phyloP scores from a whole-genome alignment of 1,140 invertebrate genomes.

The Latrodectus geometricus region DNA sequence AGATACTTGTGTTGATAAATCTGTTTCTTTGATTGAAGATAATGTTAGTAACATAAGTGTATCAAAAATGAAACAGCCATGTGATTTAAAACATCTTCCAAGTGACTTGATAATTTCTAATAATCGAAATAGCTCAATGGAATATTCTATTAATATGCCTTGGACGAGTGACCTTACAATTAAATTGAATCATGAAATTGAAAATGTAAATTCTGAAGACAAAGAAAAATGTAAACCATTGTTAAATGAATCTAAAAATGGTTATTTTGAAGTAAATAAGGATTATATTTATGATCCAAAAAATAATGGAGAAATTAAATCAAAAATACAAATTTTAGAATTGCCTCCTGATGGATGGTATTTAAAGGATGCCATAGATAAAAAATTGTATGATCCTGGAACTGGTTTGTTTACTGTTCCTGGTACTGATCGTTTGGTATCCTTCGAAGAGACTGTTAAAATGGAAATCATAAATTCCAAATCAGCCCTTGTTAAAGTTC shows the following conservation, averaged over 20 bases:
- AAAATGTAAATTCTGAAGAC: too few relatives aligned
- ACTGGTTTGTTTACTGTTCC: slow-evolving; percentile 83
- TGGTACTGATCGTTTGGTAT: slow-evolving; percentile 68
- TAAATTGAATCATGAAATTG: too few relatives aligned
- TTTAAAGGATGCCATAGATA: slow-evolving; percentile 83
- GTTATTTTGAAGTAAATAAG: neutral
- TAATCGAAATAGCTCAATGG: too few relatives aligned
- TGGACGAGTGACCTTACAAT: too few relatives aligned
- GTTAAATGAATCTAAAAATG: neutral
- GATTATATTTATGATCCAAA: neutral
- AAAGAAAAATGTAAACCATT: neutral
- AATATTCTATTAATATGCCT: too few relatives aligned
- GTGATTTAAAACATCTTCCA: too few relatives aligned
- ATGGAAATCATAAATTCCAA: slow-evolving; percentile 72
- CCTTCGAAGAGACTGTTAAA: slow-evolving; percentile 72
- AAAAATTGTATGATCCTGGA: slow-evolving; percentile 77
- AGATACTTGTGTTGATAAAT: too few relatives aligned
- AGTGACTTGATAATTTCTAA: too few relatives aligned
- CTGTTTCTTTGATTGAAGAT: too few relatives aligned
- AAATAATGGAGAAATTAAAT: neutral
- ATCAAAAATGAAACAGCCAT: too few relatives aligned
- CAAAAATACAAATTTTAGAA: slow-evolving; percentile 68
- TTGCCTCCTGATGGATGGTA: slow-evolving; percentile 86
- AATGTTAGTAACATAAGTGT: too few relatives aligned
- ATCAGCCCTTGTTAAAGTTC: slow-evolving; percentile 49